Evolutionary conservation across 64 coral and sea anemone species (phyloP).

Genomic region (Anthopleura sola): DNA sequence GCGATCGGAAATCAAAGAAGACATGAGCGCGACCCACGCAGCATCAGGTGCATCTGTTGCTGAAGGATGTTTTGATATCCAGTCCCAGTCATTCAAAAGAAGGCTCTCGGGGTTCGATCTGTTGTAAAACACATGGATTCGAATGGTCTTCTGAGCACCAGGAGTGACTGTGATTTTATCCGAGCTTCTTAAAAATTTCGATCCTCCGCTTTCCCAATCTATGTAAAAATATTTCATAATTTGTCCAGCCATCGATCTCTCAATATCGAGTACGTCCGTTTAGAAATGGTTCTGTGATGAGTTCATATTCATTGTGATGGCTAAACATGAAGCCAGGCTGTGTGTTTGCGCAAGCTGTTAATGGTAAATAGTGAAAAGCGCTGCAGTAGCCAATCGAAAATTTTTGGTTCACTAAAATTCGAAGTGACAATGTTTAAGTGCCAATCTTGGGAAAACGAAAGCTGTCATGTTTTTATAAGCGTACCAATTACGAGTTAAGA

Average conservation of each 20-base stretch:
- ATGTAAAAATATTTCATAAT: neutral
- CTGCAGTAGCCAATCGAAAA: too few relatives aligned
- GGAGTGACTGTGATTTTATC: neutral
- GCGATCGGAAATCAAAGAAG: neutral
- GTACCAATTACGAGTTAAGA: too few relatives aligned
- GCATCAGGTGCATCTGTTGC: neutral
- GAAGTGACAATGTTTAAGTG: too few relatives aligned
- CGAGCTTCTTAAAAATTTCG: neutral
- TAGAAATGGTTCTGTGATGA: too few relatives aligned
- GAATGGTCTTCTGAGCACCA: neutral
- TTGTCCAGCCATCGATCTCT: neutral
- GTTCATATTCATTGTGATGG: too few relatives aligned
- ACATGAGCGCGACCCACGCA: neutral
- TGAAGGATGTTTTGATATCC: slow-evolving; percentile 4
- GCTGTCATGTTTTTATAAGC: too few relatives aligned
- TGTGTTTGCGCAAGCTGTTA: slow-evolving; percentile 4
- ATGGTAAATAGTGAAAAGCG: neutral
- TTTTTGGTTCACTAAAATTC: too few relatives aligned
- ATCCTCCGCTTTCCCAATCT: neutral
- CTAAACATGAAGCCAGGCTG: too few relatives aligned
- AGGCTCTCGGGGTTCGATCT: neutral
- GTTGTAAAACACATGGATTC: slow-evolving; percentile 10
- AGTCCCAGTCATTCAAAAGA: neutral
- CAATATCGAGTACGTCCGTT: too few relatives aligned
- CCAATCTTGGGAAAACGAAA: too few relatives aligned